Percentiles rank a stretch among this genome's conserved stretches.
Evolutionary conservation across 2,797 vertebrate genomes (phyloP).

Genomic region (Lepus townsendii): DNA sequence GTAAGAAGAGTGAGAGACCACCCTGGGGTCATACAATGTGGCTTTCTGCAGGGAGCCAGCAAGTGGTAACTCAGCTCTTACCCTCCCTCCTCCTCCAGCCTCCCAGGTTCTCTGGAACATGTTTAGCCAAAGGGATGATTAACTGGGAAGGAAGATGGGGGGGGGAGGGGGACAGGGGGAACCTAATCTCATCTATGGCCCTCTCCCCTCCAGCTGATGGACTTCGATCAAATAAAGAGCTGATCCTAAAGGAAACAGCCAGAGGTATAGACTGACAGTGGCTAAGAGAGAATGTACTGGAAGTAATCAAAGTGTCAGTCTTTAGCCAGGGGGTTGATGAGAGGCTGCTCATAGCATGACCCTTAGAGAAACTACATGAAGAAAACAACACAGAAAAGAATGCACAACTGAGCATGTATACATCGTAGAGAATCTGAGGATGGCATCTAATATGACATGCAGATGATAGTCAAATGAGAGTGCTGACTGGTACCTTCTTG

Average conservation of each 20-base stretch:
- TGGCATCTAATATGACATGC: neutral
- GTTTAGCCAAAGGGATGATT: constrained; percentile 6
- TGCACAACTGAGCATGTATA: neutral
- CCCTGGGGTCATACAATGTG: neutral
- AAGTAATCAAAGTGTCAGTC: neutral
- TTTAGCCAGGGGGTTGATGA: neutral
- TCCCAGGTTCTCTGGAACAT: neutral
- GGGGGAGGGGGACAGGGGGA: neutral
- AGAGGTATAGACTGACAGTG: neutral
- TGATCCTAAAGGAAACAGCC: constrained; percentile 16
- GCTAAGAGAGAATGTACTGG: neutral
- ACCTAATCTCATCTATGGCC: neutral
- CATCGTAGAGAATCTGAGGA: neutral
- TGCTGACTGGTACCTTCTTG: neutral
- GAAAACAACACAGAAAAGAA: constrained; percentile 12
- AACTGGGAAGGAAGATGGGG: neutral
- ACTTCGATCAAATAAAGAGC: constrained; percentile 3
- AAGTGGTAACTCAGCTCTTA: neutral
- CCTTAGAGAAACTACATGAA: constrained; percentile 11
- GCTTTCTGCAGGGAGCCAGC: neutral
- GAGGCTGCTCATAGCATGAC: neutral
- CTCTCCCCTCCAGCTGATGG: neutral
- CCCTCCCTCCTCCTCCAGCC: neutral
- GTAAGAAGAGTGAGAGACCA: neutral
- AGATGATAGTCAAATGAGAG: neutral